Percentiles rank a stretch among this genome's conserved stretches.
phyloP scores from a whole-genome alignment of 2,113 vertebrate genomes.

The Neotoma lepida region DNA sequence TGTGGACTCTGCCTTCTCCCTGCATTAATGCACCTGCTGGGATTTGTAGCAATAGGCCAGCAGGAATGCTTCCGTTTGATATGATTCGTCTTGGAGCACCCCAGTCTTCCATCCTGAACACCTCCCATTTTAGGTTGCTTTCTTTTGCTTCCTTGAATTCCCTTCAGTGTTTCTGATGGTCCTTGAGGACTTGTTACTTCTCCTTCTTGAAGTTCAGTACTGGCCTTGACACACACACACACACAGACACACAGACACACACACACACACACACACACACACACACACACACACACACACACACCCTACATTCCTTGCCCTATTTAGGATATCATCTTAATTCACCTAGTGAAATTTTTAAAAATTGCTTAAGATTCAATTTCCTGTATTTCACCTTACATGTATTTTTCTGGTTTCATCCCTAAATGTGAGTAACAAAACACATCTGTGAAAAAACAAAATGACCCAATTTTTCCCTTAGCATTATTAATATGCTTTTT shows the following conservation, averaged over 20 bases:
- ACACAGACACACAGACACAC: too few relatives aligned
- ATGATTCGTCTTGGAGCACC: conserved; percentile 44
- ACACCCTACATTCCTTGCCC: fast-evolving
- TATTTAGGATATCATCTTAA: background rate
- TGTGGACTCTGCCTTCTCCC: conserved; percentile 4
- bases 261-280: too few relatives aligned
- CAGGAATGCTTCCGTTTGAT: conserved; percentile 60
- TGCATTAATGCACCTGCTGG: conserved; percentile 38
- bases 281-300: too few relatives aligned
- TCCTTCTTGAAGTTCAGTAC: background rate
- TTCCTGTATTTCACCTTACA: background rate
- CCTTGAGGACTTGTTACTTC: background rate
- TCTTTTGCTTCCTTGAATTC: background rate
- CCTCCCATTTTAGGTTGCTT: background rate
- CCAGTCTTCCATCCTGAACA: background rate
- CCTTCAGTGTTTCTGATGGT: background rate
- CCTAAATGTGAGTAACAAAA: background rate
- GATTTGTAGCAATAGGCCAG: conserved; percentile 14
- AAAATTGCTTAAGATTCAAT: background rate
- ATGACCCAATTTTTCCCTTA: background rate
- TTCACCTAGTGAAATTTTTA: background rate
- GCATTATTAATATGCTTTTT: background rate
- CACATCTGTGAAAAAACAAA: background rate
- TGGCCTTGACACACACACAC: background rate
- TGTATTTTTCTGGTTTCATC: background rate